These are phyloP conservation scores for Parasteatoda tepidariorum DNA, from an alignment of 1,140 invertebrate species.

Conservation along the genomic window DNA sequence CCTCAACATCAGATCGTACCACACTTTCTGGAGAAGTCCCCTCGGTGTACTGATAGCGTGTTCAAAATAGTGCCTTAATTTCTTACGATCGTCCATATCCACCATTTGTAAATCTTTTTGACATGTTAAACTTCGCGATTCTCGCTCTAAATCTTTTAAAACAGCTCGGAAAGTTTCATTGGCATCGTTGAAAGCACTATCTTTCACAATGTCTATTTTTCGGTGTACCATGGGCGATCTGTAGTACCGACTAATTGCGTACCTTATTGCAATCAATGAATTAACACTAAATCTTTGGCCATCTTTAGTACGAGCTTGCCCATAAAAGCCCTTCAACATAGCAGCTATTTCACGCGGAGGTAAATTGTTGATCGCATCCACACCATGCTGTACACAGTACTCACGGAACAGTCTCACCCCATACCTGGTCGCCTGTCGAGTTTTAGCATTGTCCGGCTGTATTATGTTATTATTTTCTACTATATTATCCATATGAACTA, in stretches of 20 bases:
- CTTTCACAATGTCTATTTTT: conserved; percentile 62
- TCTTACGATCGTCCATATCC: conserved; percentile 60
- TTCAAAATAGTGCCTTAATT: conserved; percentile 61
- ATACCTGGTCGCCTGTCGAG: conserved; percentile 60
- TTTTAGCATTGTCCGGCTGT: conserved; percentile 61
- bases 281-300: conserved; percentile 62
- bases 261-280: conserved; percentile 62
- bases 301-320: conserved; percentile 61
- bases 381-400: conserved; percentile 59
- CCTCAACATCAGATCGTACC: conserved; percentile 61
- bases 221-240: conserved; percentile 59
- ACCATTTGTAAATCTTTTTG: conserved; percentile 59
- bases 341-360: conserved; percentile 57
- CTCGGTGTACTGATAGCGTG: conserved; percentile 59
- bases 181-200: conserved; percentile 61
- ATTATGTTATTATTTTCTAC: conserved; percentile 4
- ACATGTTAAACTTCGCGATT: conserved; percentile 42
- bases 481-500: conserved; percentile 50
- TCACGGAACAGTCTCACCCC: conserved; percentile 61
- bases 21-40: conserved; percentile 62
- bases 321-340: conserved; percentile 62
- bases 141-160: conserved; percentile 55
- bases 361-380: conserved; percentile 57
- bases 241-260: conserved; percentile 63
- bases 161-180: conserved; percentile 61